phyloP scores from a whole-genome alignment of 1,140 invertebrate species.

The Lasioglossum baleicum region DNA sequence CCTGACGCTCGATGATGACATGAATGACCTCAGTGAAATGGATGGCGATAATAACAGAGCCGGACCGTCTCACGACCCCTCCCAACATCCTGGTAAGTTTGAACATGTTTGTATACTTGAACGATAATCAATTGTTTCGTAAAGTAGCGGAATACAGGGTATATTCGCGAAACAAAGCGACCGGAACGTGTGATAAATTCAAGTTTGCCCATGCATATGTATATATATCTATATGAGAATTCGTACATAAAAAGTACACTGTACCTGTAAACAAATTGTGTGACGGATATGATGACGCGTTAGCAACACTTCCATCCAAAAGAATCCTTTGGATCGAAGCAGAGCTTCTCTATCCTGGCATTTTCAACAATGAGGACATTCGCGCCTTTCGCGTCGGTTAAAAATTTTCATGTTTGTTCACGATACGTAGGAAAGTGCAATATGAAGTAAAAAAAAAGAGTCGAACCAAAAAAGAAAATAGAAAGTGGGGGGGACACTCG shows the following conservation, averaged over 20 bases:
- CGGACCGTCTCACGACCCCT: constrained; percentile 78
- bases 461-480: background rate
- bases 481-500: background rate
- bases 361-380: background rate
- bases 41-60: constrained; percentile 81
- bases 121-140: constrained; percentile 33
- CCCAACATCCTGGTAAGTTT: constrained; percentile 79
- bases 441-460: background rate
- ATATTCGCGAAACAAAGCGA: constrained; percentile 19
- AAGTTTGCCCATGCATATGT: background rate
- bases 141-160: constrained; percentile 56
- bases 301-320: constrained; percentile 58
- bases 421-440: background rate
- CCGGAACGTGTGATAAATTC: background rate
- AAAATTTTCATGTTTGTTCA: background rate
- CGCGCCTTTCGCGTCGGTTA: background rate
- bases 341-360: constrained; percentile 27
- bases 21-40: constrained; percentile 83
- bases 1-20: constrained; percentile 89
- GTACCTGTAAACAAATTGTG: constrained; percentile 23
- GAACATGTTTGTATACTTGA: constrained; percentile 7
- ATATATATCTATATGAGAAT: too few relatives aligned
- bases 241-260: too few relatives aligned
- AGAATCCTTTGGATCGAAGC: constrained; percentile 54
- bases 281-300: constrained; percentile 5